Evolutionary conservation across 2,113 vertebrate species (phyloP).

Genomic region (Miniopterus natalensis): DNA sequence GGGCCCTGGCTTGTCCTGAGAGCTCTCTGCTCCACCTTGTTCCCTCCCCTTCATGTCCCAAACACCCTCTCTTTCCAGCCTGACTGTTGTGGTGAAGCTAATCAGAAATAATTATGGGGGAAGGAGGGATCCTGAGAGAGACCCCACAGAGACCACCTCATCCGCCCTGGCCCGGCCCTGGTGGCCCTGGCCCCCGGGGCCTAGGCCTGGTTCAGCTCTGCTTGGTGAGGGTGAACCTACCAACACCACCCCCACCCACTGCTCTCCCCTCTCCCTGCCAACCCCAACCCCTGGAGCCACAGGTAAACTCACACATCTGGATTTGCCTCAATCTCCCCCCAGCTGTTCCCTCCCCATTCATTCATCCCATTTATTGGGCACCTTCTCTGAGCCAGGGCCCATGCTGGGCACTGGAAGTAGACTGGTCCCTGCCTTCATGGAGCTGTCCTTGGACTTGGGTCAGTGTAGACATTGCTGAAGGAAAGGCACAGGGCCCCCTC

Average conservation of each 20-base stretch:
- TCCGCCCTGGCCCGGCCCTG: conserved; percentile 72
- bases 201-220: conserved; percentile 52
- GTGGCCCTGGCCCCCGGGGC: conserved; percentile 75
- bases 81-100: conserved; percentile 82
- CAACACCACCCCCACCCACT: neutral
- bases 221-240: conserved; percentile 41
- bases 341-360: neutral
- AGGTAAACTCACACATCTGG: neutral
- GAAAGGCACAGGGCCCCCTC: neutral
- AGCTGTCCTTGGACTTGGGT: neutral
- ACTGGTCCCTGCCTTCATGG: neutral
- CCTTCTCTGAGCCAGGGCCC: neutral
- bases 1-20: conserved; percentile 51
- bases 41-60: conserved; percentile 46
- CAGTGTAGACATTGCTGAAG: neutral
- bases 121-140: conserved; percentile 77
- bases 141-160: conserved; percentile 84
- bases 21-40: conserved; percentile 64
- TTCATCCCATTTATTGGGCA: neutral
- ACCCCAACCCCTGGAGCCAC: neutral
- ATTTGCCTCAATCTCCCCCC: neutral
- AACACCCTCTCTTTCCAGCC: conserved; percentile 78
- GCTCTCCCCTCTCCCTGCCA: neutral
- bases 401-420: neutral
- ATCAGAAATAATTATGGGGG: conserved; percentile 84